These are phyloP conservation scores for Mesoligia furuncula DNA, from an alignment of 2,888 invertebrate species.

Conservation along the genomic window DNA sequence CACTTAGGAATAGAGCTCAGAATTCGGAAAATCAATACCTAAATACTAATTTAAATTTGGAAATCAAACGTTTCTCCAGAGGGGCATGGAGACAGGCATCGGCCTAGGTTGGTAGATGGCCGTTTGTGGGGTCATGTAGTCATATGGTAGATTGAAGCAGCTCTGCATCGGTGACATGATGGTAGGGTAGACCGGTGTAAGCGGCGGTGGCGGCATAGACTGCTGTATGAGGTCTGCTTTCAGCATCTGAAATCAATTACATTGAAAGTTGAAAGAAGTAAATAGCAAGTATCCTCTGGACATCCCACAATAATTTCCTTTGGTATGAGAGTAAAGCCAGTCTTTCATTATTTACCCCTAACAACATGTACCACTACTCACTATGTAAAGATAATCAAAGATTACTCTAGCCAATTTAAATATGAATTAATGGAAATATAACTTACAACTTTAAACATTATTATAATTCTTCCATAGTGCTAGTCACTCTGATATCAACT, in stretches of 20 bases:
- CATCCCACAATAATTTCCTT: neutral
- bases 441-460: too few relatives aligned
- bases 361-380: too few relatives aligned
- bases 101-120: slow-evolving; percentile 71
- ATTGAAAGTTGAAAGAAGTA: neutral
- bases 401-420: too few relatives aligned
- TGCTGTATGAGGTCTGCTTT: slow-evolving; percentile 75
- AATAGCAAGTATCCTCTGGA: neutral
- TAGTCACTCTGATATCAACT: too few relatives aligned
- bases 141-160: slow-evolving; percentile 75
- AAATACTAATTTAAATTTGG: slow-evolving; percentile 9
- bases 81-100: slow-evolving; percentile 71
- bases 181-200: slow-evolving; percentile 72
- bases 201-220: slow-evolving; percentile 68
- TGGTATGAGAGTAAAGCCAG: neutral
- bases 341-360: too few relatives aligned
- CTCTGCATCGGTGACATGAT: slow-evolving; percentile 71
- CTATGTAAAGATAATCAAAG: too few relatives aligned
- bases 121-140: slow-evolving; percentile 68
- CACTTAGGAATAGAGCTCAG: slow-evolving; percentile 57
- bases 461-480: too few relatives aligned
- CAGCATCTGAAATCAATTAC: slow-evolving; percentile 72
- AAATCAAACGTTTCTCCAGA: slow-evolving; percentile 77
- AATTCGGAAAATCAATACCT: slow-evolving; percentile 54
- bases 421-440: too few relatives aligned